Evolutionary conservation across 2,888 invertebrate species (phyloP), one percentile per base, ranked within the genome.

Genomic region (Sericinus montela): DNA sequence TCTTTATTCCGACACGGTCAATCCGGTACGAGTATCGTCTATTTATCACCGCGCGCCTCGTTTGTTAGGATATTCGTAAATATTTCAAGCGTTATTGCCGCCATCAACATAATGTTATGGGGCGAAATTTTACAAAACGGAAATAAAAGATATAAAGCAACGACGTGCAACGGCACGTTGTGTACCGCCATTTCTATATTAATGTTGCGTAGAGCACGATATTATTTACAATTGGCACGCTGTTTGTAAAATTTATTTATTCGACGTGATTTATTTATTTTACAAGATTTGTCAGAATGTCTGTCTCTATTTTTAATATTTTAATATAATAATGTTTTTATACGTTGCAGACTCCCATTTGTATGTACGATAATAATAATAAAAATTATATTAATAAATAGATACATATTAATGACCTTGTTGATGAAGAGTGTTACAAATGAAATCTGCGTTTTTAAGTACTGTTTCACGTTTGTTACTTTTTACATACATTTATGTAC

Each of bases 21-120:
- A 84, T 83, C 76, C 77, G 66, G 60, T 69, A 59, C 69, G 65
- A 68, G 71, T 69, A 72, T 70, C 68, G 64, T 64, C 80, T 73
- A 85, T 88, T 82, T 82, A 80, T 87, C 88, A 87, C 68, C 55
- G 54, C 56, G 60, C 72, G 75, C 62, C 71, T 80, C 83, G 80
- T 86, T 87, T 85, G 82, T 85, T 80, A 73, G 79, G 73, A 81
- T 84, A 84, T 86, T 80, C 84, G 85, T 86, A 85, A 88, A 88
- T 88, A 87, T 88, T 88, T 83, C 87, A 87, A 77, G 62, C 79
- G 79, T 85, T 88, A 87, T 85, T 83, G 84, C 87, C 68, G 60
- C 80, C 74, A 86, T 88, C 86, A 88, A 84, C 84, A 88, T 86
- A 87, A 87, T 87, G 85, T 81, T 87, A 85, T 85, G 80, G 86